Evolutionary conservation across 2,888 invertebrate genomes (phyloP), one percentile per base, ranked within the genome.

Genomic region (Apotomis turbidana): DNA sequence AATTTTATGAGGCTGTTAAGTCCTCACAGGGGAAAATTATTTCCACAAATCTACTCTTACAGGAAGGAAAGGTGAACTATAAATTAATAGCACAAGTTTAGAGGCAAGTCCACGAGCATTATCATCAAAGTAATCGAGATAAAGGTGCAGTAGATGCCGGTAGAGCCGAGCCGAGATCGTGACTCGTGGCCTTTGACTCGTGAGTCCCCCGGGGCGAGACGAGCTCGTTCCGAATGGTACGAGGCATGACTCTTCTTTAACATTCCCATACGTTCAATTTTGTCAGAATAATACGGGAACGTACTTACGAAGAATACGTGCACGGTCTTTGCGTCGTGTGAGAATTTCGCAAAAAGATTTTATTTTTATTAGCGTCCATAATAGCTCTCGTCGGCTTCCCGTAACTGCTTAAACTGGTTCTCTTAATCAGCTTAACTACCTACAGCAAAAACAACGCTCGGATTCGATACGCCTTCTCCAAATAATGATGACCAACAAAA

Each of bases 151-250:
- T 71, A 77, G 76, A 76, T 78, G 81, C 79, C 80, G 79, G 80
- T 81, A 76, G 77, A 81, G 79, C 73, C 77, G 76, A 74, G 77
- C 79, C 79, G 80, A 80, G 85, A 85, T 87, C 86, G 79, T 82
- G 85, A 83, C 82, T 81, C 78, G 78, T 82, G 86, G 84, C 88
- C 87, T 88, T 85, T 87, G 84, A 81, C 84, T 83, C 78, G 77
- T 76, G 77, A 81, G 80, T 81, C 79, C 83, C 85, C 84, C 74
- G 82, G 78, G 80, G 86, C 83, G 82, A 78, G 80, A 82, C 79
- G 82, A 83, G 83, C 84, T 82, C 78, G 80, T 78, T 79, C 79
- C 80, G 79, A 78, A 64, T 57, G 66, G 52, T 72, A 52, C 58
- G 38, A 72, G 57, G 52, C 68, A 62, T 72, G 58, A 68, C 67